Base-by-base conservation (phyloP, 1,140 invertebrate species). In the Ceratosolen solmsi region DNA sequence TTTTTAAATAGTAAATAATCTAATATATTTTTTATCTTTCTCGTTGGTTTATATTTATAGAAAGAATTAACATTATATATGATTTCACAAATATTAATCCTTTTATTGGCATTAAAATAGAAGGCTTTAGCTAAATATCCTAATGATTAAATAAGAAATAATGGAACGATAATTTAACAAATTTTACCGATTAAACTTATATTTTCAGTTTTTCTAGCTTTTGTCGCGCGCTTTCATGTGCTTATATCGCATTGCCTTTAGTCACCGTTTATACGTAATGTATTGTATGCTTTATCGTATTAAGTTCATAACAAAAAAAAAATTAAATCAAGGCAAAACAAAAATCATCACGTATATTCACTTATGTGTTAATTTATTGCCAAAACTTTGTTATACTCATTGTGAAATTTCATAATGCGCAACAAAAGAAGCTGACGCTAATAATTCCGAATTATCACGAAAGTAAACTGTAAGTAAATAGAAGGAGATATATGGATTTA, bases 241-340 rank as follows among this genome's bases (percentile, higher is more conserved):
- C 36, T 65, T 36, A 65, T 65, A 65, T 65, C 63, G 2, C 33
- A 68, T 63, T 38, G 17, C 8, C 63, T 68, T 68, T 68, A 63
- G 63, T 38, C 33, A 38, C 36, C 33, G 22, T 38, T 38, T 68
- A 68, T 38, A 68, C 63, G 36, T 68, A 68, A 68, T 15, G 27
- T 20, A n/a, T 68, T 68, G 38, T 38, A 68, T 7, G 4, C 17
- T 38, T 15, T 68, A 68, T 68, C 63, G 13, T 38, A 68, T n/a
- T 38, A 68, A 38, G 22, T 38, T 38, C 22, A 68, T n/a, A 68
- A 68, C 63, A 68, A 68, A 68, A 68, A 68, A 68, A 68, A 38
- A 68, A 20, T 68, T 36, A 38, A 68, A n/a, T 38, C 63, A 11
- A 68, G 20, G 33, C 38, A 68, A 68, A 68, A 68, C 33, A 68